Evolutionary conservation across 2,888 invertebrate genomes (phyloP), one percentile per base, ranked within the genome.

Genomic region (Anoplius nigerrimus): DNA sequence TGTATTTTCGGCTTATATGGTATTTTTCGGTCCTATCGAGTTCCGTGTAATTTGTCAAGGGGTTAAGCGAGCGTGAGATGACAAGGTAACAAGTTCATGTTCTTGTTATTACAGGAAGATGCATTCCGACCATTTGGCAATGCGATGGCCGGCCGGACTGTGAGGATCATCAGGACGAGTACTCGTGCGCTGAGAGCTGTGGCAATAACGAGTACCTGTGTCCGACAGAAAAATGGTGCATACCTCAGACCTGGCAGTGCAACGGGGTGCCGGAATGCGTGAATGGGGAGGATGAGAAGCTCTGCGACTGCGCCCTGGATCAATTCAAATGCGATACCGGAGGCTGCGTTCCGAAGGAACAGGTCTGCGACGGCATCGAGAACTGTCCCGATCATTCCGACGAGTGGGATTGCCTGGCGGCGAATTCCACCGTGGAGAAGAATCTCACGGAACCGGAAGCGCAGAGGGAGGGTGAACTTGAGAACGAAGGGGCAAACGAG

Each of bases 331-430:
- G 93, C 76, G 82, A 88, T 48, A 89, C 90, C 0, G 92, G 92
- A 16, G 92, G 92, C n/a, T 93, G 93, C 79, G 89, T 92, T 20
- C 85, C 88, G 0, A 78, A 84, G 46, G 82, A 86, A 20, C 88
- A 90, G 72, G 84, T 91, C 2, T 93, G 93, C 80, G 92, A 93
- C 81, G 92, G 92, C 1, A 86, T 90, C 21, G 89, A 90, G 27
- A 90, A 93, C 73, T 93, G 93, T 78, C 89, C 91, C 0, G 93
- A 93, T 82, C 88, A 88, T 66, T 92, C 92, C 1, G 93, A 93
- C 79, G 93, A 93, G 86, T 92, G 92, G 91, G 88, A 90, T 59
- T 93, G 93, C 76, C 76, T 90, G 15, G 65, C 66, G 0, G 60
- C 62, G 15, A 81, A 84, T 62, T 27, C 72, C 21, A 82, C 82